phyloP scores from a whole-genome alignment of 23 tunicate genomes.

The Styela plicata region DNA sequence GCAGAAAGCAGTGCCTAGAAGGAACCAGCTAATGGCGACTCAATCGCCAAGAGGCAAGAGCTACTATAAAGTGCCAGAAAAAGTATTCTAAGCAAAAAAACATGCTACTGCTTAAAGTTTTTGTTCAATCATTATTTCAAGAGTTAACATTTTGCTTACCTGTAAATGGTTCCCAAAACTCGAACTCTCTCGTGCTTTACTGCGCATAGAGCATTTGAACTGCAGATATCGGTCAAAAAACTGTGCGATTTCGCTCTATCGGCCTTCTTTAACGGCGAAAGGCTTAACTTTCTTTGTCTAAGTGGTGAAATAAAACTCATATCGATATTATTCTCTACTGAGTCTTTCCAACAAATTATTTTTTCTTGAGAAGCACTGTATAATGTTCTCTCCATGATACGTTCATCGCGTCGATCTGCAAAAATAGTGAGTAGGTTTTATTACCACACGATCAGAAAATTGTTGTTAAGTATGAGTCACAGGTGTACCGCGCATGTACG shows the following conservation, averaged over 20 bases:
- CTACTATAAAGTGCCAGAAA: no score
- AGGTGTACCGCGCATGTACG: no score
- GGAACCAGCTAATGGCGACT: no score
- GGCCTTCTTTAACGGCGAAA: background rate
- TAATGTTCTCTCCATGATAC: background rate
- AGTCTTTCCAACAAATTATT: background rate
- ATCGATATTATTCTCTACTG: background rate
- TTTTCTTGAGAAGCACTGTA: background rate
- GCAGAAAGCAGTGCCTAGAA: no score
- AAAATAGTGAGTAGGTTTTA: no score
- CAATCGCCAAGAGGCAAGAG: no score
- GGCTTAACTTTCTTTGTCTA: background rate
- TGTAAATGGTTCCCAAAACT: background rate
- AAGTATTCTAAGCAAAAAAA: no score
- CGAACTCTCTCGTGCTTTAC: background rate
- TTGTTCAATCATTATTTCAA: no score
- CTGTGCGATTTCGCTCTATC: background rate
- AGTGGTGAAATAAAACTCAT: background rate
- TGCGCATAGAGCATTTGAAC: background rate
- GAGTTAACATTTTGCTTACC: no score
- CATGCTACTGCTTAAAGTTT: no score
- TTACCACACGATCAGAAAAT: no score
- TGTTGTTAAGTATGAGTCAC: no score
- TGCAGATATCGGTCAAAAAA: background rate
- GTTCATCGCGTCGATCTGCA: background rate